Evolutionary conservation across 2,797 vertebrate species (phyloP), one percentile per base, ranked within the genome.

Genomic region (Geotrypetes seraphini): DNA sequence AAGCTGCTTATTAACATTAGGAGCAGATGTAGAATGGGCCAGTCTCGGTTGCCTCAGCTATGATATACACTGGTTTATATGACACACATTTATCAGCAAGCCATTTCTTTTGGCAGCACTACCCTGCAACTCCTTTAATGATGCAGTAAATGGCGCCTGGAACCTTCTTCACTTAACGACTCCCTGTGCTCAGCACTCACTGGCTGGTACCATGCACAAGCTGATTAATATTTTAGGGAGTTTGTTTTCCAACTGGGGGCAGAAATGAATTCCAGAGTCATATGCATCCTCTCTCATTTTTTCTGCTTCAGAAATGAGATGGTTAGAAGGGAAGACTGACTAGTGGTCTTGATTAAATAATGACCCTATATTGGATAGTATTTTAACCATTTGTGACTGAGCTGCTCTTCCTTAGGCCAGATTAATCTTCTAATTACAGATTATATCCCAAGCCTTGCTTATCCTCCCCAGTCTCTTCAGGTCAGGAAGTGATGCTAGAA

Each of bases 91-190:
- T 58, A 69, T 69, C 60, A 64, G 50, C 53, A 39, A 57, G 40
- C 58, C 59, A 64, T 63, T 50, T 60, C 40, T 51, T 47, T 60
- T 42, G 47, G 41, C 49, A 33, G 39, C 57, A 39, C 59, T 63
- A 50, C 47, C 50, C 47, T 28, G 33, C n/a, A n/a, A 44, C 29
- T 65, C 41, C 40, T n/a, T 56, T 63, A 69, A 67, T 33, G 21
- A 53, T 28, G 38, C 46, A 36, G 57, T 63, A 63, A 52, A 69
- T 67, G 43, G 58, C 67, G 53, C n/a, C n/a, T n/a, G n/a, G n/a
- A 54, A 31, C 19, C 39, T 52, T 37, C 61, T 61, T 59, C 46
- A 48, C 47, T 56, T 63, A 55, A 57, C 29, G 32, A 42, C 51
- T 69, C 60, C 46, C 57, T 42, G 1, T 39, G 48, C 54, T 60